Conservation (phyloP, 92 coral and sea anemone genomes). For the Phenganax subtilis region DNA sequence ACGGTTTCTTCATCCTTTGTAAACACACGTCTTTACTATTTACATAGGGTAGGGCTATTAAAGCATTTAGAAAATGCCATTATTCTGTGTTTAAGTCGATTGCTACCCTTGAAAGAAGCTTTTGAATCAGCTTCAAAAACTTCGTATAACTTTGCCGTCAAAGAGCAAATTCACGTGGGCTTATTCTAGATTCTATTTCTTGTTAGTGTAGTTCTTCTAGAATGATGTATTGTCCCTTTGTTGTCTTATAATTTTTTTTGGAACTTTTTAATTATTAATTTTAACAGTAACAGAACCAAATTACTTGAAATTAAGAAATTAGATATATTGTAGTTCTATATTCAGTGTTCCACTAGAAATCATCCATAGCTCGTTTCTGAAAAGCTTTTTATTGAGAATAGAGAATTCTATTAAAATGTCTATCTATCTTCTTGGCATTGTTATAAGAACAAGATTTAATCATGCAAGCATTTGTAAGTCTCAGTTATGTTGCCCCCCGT, state of each 20-base stretch:
- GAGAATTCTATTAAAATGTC: too few species aligned
- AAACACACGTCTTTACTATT: not conserved
- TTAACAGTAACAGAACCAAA: too few species aligned
- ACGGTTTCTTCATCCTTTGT: constrained; percentile 1
- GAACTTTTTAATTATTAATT: not conserved
- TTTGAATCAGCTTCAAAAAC: not conserved
- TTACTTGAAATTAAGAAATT: too few species aligned
- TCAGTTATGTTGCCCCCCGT: not conserved
- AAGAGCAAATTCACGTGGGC: not conserved
- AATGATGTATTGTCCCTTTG: not conserved
- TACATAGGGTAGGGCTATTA: not conserved
- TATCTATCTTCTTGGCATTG: too few species aligned
- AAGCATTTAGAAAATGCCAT: not conserved
- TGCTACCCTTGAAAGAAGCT: not conserved
- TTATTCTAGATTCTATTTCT: not conserved
- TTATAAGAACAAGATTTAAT: not conserved
- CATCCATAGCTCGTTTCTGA: too few species aligned
- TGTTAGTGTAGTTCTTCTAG: not conserved
- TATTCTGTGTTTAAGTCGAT: not conserved
- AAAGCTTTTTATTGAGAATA: too few species aligned
- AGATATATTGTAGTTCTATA: too few species aligned
- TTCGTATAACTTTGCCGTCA: not conserved
- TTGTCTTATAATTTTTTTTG: not conserved
- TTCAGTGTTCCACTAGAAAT: too few species aligned
- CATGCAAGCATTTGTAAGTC: not conserved